A percentile compares a stretch with the other conserved stretches of the same genome.
These are phyloP conservation scores for Etheostoma spectabile DNA, from an alignment of 2,113 vertebrate genomes.

Conservation along the genomic window DNA sequence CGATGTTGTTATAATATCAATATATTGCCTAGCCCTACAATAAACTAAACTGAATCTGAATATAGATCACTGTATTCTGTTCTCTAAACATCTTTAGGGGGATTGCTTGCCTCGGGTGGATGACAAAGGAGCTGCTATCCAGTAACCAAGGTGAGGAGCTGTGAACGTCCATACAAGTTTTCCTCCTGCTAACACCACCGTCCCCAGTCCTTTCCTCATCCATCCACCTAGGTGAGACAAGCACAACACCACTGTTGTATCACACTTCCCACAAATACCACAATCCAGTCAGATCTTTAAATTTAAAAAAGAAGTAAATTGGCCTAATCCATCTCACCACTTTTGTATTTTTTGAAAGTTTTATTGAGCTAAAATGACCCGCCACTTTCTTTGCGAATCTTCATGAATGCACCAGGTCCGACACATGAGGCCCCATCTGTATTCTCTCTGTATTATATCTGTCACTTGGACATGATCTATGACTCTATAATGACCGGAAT, in stretches of 20 bases:
- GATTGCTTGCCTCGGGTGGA: conserved; percentile 82
- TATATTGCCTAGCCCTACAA: too few species aligned
- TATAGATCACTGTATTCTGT: neutral
- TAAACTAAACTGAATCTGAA: too few species aligned
- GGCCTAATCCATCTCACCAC: neutral
- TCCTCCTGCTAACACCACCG: conserved; percentile 80
- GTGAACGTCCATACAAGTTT: conserved; percentile 87
- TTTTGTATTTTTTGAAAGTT: neutral
- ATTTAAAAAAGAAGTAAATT: neutral
- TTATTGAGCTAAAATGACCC: neutral
- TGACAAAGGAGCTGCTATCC: conserved; percentile 90
- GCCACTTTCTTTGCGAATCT: neutral
- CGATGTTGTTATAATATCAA: too few species aligned
- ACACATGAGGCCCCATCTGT: neutral
- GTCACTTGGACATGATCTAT: neutral
- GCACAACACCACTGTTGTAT: too few species aligned
- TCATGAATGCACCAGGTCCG: neutral
- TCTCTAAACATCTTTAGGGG: neutral
- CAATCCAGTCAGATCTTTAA: neutral
- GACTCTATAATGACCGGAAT: neutral
- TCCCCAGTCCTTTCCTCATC: conserved; percentile 88
- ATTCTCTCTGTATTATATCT: neutral
- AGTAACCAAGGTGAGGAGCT: conserved; percentile 90
- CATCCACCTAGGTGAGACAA: conserved; percentile 83
- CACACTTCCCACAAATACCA: neutral